A percentile compares a stretch with the other conserved stretches of the same genome.
These are phyloP conservation scores for Chirona hameri DNA, from an alignment of 2,888 invertebrate species.

Conservation along the genomic window DNA sequence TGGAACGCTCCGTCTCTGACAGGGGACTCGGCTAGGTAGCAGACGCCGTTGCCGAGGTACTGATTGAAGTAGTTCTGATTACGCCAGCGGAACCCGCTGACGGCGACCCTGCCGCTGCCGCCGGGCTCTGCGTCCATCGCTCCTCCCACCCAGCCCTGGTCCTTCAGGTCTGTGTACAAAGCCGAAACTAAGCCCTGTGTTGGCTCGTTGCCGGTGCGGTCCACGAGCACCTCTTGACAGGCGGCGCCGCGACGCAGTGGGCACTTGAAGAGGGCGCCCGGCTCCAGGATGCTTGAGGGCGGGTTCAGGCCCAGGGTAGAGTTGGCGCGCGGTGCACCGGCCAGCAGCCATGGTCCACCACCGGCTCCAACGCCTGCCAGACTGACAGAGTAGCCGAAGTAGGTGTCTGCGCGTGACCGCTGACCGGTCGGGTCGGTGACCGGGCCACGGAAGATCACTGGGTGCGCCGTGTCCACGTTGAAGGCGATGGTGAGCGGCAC, in stretches of 20 bases:
- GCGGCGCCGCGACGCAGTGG: conserved; percentile 36
- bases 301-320: conserved; percentile 47
- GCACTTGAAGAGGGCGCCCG: conserved; percentile 55
- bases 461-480: conserved; percentile 37
- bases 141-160: conserved; percentile 53
- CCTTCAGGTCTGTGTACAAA: conserved; percentile 45
- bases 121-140: background rate
- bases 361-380: background rate
- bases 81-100: conserved; percentile 50
- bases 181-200: no score
- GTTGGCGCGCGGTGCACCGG: conserved; percentile 56
- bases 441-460: conserved; percentile 33
- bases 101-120: conserved; percentile 33
- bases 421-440: conserved; percentile 34
- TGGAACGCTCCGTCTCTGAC: background rate
- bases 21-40: conserved; percentile 43
- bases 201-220: conserved; percentile 44
- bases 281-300: conserved; percentile 44
- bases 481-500: conserved; percentile 43
- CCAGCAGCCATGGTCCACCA: conserved; percentile 44
- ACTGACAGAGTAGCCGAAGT: conserved; percentile 40
- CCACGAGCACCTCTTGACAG: conserved; percentile 50
- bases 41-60: conserved; percentile 45
- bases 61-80: conserved; percentile 39
- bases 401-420: conserved; percentile 27